Conservation (phyloP, 1,140 invertebrate species). For the Asbolus verrucosus region DNA sequence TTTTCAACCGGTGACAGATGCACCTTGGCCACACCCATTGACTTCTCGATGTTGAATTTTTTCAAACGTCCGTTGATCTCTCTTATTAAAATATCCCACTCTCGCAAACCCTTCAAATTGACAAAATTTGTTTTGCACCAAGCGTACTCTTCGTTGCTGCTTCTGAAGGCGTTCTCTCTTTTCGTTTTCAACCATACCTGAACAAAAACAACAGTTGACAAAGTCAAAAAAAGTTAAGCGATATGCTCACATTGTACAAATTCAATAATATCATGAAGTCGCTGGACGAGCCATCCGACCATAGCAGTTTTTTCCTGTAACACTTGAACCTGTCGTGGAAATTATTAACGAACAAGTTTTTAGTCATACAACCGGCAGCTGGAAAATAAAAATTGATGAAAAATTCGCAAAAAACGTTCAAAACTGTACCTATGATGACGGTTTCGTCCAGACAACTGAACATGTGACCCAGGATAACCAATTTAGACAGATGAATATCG, state of each 20-base stretch:
- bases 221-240: conserved; percentile 2
- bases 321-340: conserved; percentile 78
- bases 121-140: conserved; percentile 84
- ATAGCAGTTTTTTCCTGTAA: conserved; percentile 83
- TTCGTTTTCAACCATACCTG: conserved; percentile 62
- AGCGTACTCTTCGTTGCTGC: conserved; percentile 66
- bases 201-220: conserved; percentile 25
- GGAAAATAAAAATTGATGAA: too few species aligned
- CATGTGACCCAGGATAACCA: conserved; percentile 89
- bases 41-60: conserved; percentile 68
- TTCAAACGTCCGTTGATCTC: conserved; percentile 77
- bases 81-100: conserved; percentile 77
- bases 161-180: conserved; percentile 55
- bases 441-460: conserved; percentile 88
- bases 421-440: conserved; percentile 92
- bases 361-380: conserved; percentile 85
- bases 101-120: conserved; percentile 78
- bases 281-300: conserved; percentile 85
- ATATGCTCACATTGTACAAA: conserved; percentile 74
- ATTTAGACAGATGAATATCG: conserved; percentile 83
- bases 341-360: conserved; percentile 83
- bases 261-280: conserved; percentile 87
- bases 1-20: conserved; percentile 67
- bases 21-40: conserved; percentile 59
- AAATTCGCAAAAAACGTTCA: too few species aligned